Conservation (phyloP, 1,140 invertebrate genomes). For the Drosophila pectinifera region DNA sequence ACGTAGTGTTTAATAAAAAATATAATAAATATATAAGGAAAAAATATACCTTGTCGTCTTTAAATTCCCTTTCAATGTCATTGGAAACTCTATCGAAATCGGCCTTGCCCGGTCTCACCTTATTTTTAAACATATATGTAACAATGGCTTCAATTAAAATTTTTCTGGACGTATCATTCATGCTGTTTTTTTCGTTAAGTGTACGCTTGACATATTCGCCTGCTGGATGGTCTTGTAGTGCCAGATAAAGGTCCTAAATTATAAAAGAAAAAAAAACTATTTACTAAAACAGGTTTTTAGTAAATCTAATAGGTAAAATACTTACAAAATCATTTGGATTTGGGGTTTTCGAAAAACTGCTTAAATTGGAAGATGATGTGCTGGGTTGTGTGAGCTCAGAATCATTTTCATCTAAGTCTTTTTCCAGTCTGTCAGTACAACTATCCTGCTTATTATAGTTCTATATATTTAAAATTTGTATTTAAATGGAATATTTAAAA, state of each 20-base stretch:
- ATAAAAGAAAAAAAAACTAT: not conserved
- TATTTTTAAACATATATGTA: conserved; percentile 2
- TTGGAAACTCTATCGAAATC: not conserved
- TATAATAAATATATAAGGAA: too few relatives aligned
- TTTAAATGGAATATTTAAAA: not conserved
- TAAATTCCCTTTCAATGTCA: conserved; percentile 2
- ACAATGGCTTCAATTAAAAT: conserved; percentile 7
- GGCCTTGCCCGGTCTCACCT: not conserved
- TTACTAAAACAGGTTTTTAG: too few relatives aligned
- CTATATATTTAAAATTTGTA: not conserved
- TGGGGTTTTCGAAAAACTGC: too few relatives aligned
- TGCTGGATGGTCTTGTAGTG: not conserved
- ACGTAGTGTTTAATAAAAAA: not conserved
- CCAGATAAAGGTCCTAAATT: not conserved
- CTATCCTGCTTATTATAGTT: not conserved
- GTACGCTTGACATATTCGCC: not conserved
- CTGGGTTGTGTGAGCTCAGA: not conserved
- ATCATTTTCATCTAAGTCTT: not conserved
- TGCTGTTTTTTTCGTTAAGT: not conserved
- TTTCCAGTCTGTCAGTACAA: not conserved
- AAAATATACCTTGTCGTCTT: conserved; percentile 8
- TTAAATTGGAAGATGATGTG: not conserved
- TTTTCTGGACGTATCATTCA: conserved; percentile 5
- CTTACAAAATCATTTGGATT: not conserved
- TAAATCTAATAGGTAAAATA: not conserved